Base-by-base conservation (phyloP, 23 tunicate genomes). In the Oikopleura vanhoeffeni region DNA sequence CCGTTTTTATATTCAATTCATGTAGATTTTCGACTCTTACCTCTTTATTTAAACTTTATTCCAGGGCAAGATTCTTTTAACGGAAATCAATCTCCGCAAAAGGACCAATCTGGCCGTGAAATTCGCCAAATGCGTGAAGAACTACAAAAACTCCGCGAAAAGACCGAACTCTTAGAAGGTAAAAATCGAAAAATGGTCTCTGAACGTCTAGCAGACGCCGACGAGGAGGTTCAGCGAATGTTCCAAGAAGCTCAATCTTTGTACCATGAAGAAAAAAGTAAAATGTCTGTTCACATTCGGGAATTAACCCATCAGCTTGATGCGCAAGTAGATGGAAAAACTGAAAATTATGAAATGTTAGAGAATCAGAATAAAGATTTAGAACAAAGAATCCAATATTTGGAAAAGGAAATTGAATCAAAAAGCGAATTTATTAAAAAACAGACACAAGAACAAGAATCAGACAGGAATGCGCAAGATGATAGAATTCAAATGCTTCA, bases 171-270 rank as follows among this genome's bases (percentile, higher is more conserved):
- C 3, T 38, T 71, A 2, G 34, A 71, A 32, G 79, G 4, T 2
- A 38, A 71, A 30, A 18, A 13, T 24, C 27, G 2, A 28, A 38
- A 13, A 2, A 33, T 71, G 3, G 32, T 71, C 38, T 2, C 34
- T 2, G 38, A 71, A 2, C 79, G 79, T 2, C 79, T 71, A 4
- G 79, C 27, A 2, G 79, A 71, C 32, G 79, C 79, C 38, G 35
- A 71, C 38, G 79, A 71, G 27, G 79, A 71, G 35, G 79, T 71
- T 2, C 79, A 38, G 35, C 34, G 79, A 71, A 71, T 71, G 79
- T 71, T 13, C 35, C 36, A 71, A 71, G 32, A 18, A 4, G 34
- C 35, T 33, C 79, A 71, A 30, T 30, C 35, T 18, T 2, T 18
- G 34, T 32, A 13, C 34, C 38, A 71, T 30, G 79, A 71, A 32